phyloP scores from a whole-genome alignment of 2,888 invertebrate genomes.

The Andrena minutula region DNA sequence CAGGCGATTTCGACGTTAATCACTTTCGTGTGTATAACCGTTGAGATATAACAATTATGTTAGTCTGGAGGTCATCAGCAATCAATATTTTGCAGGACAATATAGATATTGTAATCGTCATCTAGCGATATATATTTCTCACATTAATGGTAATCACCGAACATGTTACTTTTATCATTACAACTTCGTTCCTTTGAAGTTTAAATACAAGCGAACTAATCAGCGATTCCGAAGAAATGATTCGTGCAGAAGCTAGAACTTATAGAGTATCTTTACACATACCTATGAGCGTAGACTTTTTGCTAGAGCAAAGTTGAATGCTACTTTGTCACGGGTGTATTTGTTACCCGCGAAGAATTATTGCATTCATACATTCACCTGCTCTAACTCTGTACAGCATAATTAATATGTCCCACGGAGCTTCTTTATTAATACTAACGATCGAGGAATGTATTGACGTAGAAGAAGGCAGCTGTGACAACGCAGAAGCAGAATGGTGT shows the following conservation, averaged over 20 bases:
- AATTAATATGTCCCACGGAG: neutral
- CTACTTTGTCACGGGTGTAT: constrained; percentile 7
- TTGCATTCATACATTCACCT: constrained; percentile 44
- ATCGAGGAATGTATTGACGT: constrained; percentile 49
- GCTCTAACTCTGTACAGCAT: neutral
- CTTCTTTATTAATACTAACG: neutral
- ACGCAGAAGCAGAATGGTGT: constrained; percentile 85
- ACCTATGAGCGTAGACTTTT: constrained; percentile 80
- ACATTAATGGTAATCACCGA: neutral
- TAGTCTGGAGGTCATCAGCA: too few relatives aligned
- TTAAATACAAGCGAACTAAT: neutral
- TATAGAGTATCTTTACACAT: constrained; percentile 60
- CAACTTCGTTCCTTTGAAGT: too few relatives aligned
- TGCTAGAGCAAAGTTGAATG: constrained; percentile 75
- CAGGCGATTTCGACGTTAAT: too few relatives aligned
- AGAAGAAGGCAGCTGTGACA: constrained; percentile 76
- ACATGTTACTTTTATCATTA: too few relatives aligned
- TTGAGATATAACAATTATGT: too few relatives aligned
- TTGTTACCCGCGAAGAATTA: neutral
- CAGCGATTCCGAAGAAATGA: neutral
- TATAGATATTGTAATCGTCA: too few relatives aligned
- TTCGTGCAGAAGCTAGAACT: constrained; percentile 80
- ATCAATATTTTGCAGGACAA: too few relatives aligned
- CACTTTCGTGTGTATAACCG: too few relatives aligned
- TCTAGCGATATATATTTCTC: too few relatives aligned